These are phyloP conservation scores for Turdus rufiventris DNA, from an alignment of 2,113 vertebrate genomes.

Conservation along the genomic window DNA sequence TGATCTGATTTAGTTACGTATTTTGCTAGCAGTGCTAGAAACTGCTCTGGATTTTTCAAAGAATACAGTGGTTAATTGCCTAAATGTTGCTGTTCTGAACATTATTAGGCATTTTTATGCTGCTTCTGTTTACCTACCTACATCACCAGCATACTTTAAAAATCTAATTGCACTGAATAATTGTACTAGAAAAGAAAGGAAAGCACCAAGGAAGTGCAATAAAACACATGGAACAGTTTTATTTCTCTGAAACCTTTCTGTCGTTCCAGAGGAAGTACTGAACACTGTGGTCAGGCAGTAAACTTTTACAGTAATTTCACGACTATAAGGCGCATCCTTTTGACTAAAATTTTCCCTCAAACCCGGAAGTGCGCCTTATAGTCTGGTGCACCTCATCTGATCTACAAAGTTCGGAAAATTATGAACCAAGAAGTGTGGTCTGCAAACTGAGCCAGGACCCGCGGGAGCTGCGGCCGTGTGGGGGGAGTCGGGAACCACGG, in stretches of 20 bases:
- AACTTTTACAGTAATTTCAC: too few species aligned
- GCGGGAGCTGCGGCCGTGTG: too few species aligned
- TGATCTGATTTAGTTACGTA: background rate
- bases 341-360: too few species aligned
- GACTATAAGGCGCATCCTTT: too few species aligned
- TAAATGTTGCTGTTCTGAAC: background rate
- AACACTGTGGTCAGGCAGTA: background rate
- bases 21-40: background rate
- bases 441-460: too few species aligned
- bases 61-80: background rate
- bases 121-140: background rate
- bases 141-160: background rate
- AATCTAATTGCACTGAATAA: background rate
- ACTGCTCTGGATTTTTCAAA: background rate
- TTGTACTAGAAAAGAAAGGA: background rate
- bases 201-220: background rate
- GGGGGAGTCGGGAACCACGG: too few species aligned
- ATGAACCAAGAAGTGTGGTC: too few species aligned
- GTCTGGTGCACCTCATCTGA: too few species aligned
- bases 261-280: background rate
- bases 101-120: background rate
- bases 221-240: background rate
- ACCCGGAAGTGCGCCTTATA: too few species aligned
- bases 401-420: too few species aligned
- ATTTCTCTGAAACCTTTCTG: background rate